A percentile compares a stretch with the other conserved stretches of the same genome.
These are phyloP conservation scores for Meandrusa payeni DNA, from an alignment of 2,888 invertebrate genomes.

Conservation along the genomic window DNA sequence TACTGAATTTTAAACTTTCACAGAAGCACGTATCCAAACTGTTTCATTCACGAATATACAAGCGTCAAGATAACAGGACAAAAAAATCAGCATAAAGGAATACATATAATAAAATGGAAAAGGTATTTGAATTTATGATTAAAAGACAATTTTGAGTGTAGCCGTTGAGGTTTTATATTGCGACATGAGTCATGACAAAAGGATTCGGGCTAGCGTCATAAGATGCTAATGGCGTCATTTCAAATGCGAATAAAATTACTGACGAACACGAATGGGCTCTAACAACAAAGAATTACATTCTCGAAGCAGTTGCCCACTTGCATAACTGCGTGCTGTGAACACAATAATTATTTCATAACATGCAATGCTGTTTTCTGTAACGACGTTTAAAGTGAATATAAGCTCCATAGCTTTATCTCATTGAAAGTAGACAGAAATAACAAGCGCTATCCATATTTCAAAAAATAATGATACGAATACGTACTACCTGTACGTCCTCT, in stretches of 20 bases:
- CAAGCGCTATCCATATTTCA: not conserved
- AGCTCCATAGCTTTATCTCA: not conserved
- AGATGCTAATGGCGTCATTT: conserved; percentile 20
- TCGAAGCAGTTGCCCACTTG: conserved; percentile 22
- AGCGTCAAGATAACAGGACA: too few relatives aligned
- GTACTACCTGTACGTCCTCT: too few relatives aligned
- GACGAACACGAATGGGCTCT: conserved; percentile 21
- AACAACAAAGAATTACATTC: conserved; percentile 22
- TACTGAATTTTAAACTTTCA: too few relatives aligned
- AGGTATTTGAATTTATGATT: too few relatives aligned
- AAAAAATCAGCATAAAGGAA: too few relatives aligned
- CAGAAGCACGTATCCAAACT: too few relatives aligned
- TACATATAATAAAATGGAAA: too few relatives aligned
- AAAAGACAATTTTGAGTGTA: not conserved
- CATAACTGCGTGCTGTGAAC: conserved; percentile 15
- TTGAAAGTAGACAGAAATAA: too few relatives aligned
- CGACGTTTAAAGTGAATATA: not conserved
- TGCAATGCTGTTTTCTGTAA: conserved; percentile 20
- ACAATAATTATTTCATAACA: conserved; percentile 27
- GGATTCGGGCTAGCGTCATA: conserved; percentile 16
- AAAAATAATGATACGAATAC: too few relatives aligned
- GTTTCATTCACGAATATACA: too few relatives aligned
- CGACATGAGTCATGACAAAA: conserved; percentile 18
- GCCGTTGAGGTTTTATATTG: conserved; percentile 7
- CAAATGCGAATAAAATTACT: conserved; percentile 25